Conservation (phyloP, 1,140 invertebrate genomes). For the Brachionus asplanchnoidis region DNA sequence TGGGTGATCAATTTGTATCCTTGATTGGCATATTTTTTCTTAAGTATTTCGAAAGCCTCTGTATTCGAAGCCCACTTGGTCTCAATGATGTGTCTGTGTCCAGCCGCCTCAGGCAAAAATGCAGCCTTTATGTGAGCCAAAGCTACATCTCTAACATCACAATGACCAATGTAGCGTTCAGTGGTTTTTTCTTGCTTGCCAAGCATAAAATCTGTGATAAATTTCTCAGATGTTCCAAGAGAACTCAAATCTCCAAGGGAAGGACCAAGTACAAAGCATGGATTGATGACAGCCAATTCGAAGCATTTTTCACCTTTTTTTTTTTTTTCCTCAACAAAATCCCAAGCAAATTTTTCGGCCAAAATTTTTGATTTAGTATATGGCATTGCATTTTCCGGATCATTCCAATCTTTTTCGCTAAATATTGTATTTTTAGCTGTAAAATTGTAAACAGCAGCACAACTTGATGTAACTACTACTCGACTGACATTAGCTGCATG, state of each 20-base stretch:
- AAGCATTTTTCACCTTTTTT: constrained; percentile 54
- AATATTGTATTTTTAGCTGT: constrained; percentile 59
- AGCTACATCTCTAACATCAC: constrained; percentile 63
- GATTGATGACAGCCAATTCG: constrained; percentile 61
- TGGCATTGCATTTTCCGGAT: constrained; percentile 49
- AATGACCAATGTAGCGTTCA: constrained; percentile 40
- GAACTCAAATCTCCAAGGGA: constrained; percentile 44
- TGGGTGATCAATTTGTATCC: not conserved
- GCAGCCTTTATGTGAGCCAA: constrained; percentile 60
- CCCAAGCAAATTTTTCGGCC: constrained; percentile 63
- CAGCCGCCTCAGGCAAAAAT: constrained; percentile 57
- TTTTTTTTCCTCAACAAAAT: constrained; percentile 59
- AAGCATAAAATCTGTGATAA: not conserved
- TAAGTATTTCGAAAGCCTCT: not conserved
- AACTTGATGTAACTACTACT: constrained; percentile 62
- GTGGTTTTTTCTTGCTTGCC: not conserved
- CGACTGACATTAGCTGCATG: constrained; percentile 57
- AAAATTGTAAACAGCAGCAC: constrained; percentile 44
- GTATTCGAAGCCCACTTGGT: not conserved
- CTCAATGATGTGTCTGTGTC: constrained; percentile 46
- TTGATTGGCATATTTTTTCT: not conserved
- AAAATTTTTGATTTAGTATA: constrained; percentile 62
- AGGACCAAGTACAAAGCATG: constrained; percentile 60
- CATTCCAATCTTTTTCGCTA: constrained; percentile 60
- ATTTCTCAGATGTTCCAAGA: constrained; percentile 51